phyloP scores from a whole-genome alignment of 1,140 invertebrate species.

The Oreohelix idahoensis region DNA sequence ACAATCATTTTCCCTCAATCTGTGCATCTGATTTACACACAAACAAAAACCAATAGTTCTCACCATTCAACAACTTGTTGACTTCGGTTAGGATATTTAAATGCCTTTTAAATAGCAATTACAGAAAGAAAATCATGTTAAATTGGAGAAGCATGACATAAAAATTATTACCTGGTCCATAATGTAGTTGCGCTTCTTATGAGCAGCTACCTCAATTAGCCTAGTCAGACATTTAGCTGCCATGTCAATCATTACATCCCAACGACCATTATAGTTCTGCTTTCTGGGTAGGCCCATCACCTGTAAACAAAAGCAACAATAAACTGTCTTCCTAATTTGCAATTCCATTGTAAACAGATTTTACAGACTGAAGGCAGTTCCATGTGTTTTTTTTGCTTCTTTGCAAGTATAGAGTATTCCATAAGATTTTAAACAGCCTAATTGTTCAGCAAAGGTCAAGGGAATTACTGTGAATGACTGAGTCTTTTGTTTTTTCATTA shows the following conservation, averaged over 20 bases:
- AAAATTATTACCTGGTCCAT: constrained; percentile 87
- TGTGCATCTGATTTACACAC: too few relatives aligned
- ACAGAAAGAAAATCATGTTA: too few relatives aligned
- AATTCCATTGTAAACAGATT: too few relatives aligned
- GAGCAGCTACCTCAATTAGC: constrained; percentile 86
- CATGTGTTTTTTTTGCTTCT: too few relatives aligned
- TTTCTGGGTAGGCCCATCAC: constrained; percentile 82
- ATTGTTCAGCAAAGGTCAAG: too few relatives aligned
- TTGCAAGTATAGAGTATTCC: too few relatives aligned
- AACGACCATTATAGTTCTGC: constrained; percentile 81
- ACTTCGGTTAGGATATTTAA: background rate
- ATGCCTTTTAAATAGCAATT: background rate
- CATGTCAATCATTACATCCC: constrained; percentile 88
- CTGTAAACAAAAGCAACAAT: constrained; percentile 71
- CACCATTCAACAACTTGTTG: background rate
- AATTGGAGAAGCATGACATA: background rate
- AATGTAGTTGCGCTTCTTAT: constrained; percentile 90
- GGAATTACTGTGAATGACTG: too few relatives aligned
- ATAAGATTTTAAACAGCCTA: too few relatives aligned
- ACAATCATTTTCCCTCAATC: too few relatives aligned
- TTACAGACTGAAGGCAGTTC: too few relatives aligned
- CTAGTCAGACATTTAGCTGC: constrained; percentile 87
- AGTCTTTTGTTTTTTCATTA: too few relatives aligned
- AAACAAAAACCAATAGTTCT: background rate
- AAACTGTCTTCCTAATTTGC: too few relatives aligned